Conservation (phyloP, 2,797 vertebrate genomes). For the Siniperca scherzeri region DNA sequence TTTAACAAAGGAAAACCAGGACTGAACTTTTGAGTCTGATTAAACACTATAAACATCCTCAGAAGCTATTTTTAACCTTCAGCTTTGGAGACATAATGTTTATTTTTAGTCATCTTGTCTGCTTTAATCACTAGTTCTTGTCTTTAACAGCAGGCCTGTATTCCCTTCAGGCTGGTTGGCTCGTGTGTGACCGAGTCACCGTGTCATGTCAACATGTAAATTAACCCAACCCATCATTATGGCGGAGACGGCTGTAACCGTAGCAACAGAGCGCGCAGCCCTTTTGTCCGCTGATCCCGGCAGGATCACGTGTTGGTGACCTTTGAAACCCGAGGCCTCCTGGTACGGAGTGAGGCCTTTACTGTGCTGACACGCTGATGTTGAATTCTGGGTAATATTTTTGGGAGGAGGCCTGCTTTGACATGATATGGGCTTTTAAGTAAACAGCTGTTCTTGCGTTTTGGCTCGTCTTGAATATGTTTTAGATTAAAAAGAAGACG, state of each 20-base stretch:
- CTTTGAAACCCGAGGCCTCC: conserved; percentile 59
- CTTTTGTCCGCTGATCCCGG: not conserved
- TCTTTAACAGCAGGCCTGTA: not conserved
- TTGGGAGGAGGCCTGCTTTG: not conserved
- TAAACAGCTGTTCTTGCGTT: not conserved
- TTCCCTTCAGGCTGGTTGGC: not conserved
- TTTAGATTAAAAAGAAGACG: not conserved
- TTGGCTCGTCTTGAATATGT: not conserved
- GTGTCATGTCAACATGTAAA: conserved; percentile 61
- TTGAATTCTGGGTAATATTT: conserved; percentile 25
- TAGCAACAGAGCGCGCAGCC: conserved; percentile 20
- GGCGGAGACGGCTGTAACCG: conserved; percentile 24
- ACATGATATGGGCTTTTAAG: not conserved
- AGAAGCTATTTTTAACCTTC: conserved; percentile 4
- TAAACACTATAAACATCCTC: not conserved
- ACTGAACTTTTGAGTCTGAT: not conserved
- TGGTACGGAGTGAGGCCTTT: not conserved
- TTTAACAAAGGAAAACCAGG: not conserved
- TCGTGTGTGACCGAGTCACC: not conserved
- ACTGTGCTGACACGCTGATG: not conserved
- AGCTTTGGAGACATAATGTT: not conserved
- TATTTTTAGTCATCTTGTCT: conserved; percentile 10
- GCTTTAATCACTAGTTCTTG: not conserved
- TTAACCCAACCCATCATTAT: conserved; percentile 50
- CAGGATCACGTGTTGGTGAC: conserved; percentile 39